Evolutionary conservation across 2,888 invertebrate species (phyloP).

Genomic region (Oligia strigilis): DNA sequence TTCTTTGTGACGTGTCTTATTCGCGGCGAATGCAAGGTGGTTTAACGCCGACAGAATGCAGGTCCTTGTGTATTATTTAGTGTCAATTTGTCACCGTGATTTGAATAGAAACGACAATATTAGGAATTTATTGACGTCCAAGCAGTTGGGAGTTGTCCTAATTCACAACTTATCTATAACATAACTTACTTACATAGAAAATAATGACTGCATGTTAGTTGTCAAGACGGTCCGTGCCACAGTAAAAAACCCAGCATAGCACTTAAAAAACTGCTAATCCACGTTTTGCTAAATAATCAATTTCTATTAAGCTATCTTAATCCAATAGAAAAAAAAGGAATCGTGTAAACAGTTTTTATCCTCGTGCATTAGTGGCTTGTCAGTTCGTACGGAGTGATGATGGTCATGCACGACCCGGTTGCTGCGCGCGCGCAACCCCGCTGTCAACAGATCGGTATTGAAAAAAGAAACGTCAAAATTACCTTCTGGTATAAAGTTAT

Average conservation of each 20-base stretch:
- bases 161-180: constrained; percentile 10
- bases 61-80: constrained; percentile 8
- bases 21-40: constrained; percentile 29
- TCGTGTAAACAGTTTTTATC: constrained; percentile 65
- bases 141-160: constrained; percentile 5
- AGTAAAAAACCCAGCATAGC: constrained; percentile 27
- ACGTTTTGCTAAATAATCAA: constrained; percentile 51
- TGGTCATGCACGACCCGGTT: constrained; percentile 75
- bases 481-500: constrained; percentile 36
- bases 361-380: constrained; percentile 84
- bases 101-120: constrained; percentile 23
- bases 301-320: constrained; percentile 57
- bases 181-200: constrained; percentile 8
- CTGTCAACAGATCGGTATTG: constrained; percentile 79
- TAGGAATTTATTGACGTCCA: constrained; percentile 5
- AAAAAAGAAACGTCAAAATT: constrained; percentile 64
- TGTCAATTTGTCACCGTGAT: constrained; percentile 11
- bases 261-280: constrained; percentile 23
- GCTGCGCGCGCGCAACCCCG: constrained; percentile 70
- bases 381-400: constrained; percentile 76
- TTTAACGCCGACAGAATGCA: constrained; percentile 26
- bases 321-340: constrained; percentile 47
- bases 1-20: constrained; percentile 28
- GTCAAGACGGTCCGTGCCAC: constrained; percentile 24
- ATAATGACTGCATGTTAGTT: constrained; percentile 24